Conservation (phyloP, 2,113 vertebrate species). For the Polypterus senegalus region DNA sequence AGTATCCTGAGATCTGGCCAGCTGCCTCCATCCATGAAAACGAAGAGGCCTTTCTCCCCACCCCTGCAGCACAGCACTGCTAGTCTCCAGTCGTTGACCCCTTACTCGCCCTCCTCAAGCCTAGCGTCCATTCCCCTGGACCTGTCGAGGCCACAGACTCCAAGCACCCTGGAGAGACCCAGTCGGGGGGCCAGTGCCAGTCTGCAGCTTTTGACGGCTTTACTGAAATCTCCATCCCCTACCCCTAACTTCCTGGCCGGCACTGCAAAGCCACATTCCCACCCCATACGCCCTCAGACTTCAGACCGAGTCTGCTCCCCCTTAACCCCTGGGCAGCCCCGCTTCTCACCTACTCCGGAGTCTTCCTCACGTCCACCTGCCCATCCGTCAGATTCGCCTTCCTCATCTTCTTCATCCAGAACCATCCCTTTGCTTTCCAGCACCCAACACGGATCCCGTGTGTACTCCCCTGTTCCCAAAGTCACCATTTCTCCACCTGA, state of each 20-base stretch:
- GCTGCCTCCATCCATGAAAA: slow-evolving; percentile 41
- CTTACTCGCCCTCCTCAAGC: slow-evolving; percentile 52
- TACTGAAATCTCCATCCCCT: slow-evolving; percentile 2
- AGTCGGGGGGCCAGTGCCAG: slow-evolving; percentile 13
- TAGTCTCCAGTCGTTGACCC: slow-evolving; percentile 42
- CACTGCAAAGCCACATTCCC: slow-evolving; percentile 7
- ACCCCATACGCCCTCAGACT: slow-evolving; percentile 9
- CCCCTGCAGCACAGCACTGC: slow-evolving; percentile 48
- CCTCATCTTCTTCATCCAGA: slow-evolving; percentile 13
- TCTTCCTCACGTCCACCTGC: slow-evolving; percentile 23
- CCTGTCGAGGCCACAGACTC: slow-evolving; percentile 41
- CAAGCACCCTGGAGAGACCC: slow-evolving; percentile 32
- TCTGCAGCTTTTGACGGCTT: slow-evolving; percentile 16
- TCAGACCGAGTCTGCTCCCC: slow-evolving; percentile 27
- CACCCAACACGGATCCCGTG: not conserved
- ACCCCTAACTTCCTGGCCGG: slow-evolving; percentile 15
- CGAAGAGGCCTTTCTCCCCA: slow-evolving; percentile 48
- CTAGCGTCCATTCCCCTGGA: slow-evolving; percentile 56
- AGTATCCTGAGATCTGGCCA: slow-evolving; percentile 78
- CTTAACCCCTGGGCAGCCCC: slow-evolving; percentile 10
- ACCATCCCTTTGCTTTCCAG: slow-evolving; percentile 22
- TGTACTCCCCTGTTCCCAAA: no score
- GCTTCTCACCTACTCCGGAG: slow-evolving; percentile 15
- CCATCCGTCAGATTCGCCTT: slow-evolving; percentile 21
- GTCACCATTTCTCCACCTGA: no score